A percentile compares a stretch with the other conserved stretches of the same genome.
Conservation (phyloP, 2,797 vertebrate species). For the Chromis chromis region DNA sequence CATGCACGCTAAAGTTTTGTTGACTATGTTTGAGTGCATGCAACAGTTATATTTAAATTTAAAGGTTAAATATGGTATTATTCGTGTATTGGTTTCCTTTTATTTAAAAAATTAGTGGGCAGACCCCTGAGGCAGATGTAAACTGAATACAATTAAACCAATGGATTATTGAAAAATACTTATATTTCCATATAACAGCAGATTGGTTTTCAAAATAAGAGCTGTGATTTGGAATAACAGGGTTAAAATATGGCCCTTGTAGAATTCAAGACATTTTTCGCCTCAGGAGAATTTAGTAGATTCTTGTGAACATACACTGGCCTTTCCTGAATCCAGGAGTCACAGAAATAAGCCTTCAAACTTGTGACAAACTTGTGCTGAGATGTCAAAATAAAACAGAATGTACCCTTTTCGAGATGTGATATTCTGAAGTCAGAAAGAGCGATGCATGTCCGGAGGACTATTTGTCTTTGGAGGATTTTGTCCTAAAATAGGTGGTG, state of each 20-base stretch:
- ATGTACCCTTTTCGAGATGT: neutral
- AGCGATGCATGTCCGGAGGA: neutral
- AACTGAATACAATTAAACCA: constrained; percentile 12
- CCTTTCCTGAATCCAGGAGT: constrained; percentile 2
- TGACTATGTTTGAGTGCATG: constrained; percentile 8
- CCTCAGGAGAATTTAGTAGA: neutral
- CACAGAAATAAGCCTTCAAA: neutral
- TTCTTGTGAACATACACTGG: neutral
- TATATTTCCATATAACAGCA: too few relatives aligned
- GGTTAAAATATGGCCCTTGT: neutral
- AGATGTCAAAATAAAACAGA: neutral
- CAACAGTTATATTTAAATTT: neutral
- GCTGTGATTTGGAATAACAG: neutral
- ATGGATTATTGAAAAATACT: neutral
- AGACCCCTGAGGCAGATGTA: neutral
- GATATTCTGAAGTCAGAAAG: neutral
- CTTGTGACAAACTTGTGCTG: constrained; percentile 1
- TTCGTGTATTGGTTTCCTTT: neutral
- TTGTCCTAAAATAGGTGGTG: constrained; percentile 40
- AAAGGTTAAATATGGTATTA: neutral
- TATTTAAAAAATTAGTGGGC: neutral
- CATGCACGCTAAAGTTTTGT: constrained; percentile 9
- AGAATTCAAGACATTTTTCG: neutral
- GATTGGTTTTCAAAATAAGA: neutral
- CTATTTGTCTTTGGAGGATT: neutral